Base-by-base conservation (phyloP, 1,140 invertebrate species). In the Holcopasites calliopsidis region DNA sequence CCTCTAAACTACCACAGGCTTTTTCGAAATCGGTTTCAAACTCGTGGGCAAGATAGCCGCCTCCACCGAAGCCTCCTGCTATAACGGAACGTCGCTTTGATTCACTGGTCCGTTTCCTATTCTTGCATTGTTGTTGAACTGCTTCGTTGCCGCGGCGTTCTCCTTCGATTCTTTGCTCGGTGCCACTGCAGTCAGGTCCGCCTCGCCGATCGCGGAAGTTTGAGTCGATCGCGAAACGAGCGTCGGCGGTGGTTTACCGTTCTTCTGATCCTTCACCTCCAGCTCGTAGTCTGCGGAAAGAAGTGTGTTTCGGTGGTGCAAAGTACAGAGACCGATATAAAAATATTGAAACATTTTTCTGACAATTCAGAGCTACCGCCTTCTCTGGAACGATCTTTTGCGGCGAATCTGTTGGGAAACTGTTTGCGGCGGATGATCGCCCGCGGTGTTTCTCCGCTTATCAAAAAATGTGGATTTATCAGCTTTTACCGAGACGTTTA, bases 11-110 rank as follows among this genome's bases (percentile, higher is more conserved):
- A 86, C 65, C 23, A 88, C 84, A 5, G 86, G 85, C 11, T 82
- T 81, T 54, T 88, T 86, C 2, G 87, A 88, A 55, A 89, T 83
- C 49, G 80, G 83, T 66, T 85, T 88, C 47, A 88, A 64, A 66
- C 80, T 81, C 35, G 81, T 61, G 38, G 86, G 62, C 61, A 81
- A 66, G 65, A 85, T 42, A 3, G 76, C 44, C 13, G 78, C 49
- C 13, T 79, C 31, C 16, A 26, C 52, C 2, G 71, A n/a, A 31
- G 76, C 47, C 74, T 78, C 73, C 58, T 85, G 86, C 86, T 90
- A 90, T 86, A 89, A 89, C 2, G 88, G 38, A 7, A 86, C 82
- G 21, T 90, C 86, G n/a, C 77, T 86, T 71, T 89, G 87, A 62
- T 68, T 85, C 40, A 88, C 50, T 2, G 88, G 88, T 52, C 89